Evolutionary conservation across 2,797 vertebrate species (phyloP).

Genomic region (Malacoraja senta): DNA sequence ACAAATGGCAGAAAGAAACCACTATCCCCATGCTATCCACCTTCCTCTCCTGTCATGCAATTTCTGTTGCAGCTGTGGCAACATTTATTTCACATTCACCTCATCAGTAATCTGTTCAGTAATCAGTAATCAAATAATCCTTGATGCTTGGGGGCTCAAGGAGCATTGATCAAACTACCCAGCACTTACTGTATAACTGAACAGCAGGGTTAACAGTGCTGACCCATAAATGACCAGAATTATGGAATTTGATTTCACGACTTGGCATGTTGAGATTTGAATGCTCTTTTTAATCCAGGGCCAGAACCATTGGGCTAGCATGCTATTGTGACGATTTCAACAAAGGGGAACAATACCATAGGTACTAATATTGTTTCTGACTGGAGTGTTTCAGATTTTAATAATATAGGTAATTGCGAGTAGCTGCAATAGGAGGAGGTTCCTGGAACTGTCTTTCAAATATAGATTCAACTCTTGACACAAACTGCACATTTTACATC

Average conservation of each 20-base stretch:
- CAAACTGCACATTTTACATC: neutral
- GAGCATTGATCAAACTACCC: neutral
- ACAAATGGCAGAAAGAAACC: too few species aligned
- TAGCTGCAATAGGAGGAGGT: neutral
- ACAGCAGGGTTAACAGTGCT: neutral
- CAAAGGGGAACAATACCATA: neutral
- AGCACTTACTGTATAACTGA: neutral
- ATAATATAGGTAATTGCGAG: neutral
- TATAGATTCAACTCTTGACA: neutral
- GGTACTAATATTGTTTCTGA: neutral
- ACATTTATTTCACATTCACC: too few species aligned
- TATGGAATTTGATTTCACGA: neutral
- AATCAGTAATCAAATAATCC: too few species aligned
- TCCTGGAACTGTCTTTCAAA: neutral
- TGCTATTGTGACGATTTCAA: neutral
- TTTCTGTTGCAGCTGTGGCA: too few species aligned
- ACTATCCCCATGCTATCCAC: too few species aligned
- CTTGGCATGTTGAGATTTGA: neutral
- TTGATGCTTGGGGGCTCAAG: too few species aligned
- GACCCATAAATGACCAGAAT: neutral
- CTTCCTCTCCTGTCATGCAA: too few species aligned
- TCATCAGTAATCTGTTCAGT: too few species aligned
- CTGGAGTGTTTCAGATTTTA: neutral
- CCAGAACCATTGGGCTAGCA: neutral
- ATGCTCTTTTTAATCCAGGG: neutral